These are phyloP conservation scores for Pseudochirops cupreus DNA, from an alignment of 2,797 vertebrate genomes.

Conservation along the genomic window DNA sequence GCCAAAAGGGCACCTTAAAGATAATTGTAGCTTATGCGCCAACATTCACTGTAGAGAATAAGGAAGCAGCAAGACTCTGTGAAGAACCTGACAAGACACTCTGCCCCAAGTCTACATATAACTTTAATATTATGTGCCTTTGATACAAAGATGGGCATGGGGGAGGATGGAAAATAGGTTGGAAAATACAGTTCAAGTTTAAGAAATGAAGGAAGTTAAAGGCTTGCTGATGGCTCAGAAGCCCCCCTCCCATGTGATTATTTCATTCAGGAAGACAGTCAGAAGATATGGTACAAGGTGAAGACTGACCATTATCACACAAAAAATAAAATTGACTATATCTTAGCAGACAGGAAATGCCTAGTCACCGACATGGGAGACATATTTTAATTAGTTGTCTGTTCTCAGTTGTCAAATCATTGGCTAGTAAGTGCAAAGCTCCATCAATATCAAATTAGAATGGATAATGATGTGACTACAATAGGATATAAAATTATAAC, in stretches of 20 bases:
- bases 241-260: background rate
- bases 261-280: background rate
- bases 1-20: background rate
- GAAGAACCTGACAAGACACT: background rate
- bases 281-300: background rate
- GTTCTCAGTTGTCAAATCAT: background rate
- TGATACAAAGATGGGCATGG: background rate
- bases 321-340: background rate
- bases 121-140: background rate
- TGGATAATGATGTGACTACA: background rate
- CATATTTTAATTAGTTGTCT: background rate
- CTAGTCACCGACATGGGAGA: background rate
- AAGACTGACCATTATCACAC: background rate
- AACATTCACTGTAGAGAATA: background rate
- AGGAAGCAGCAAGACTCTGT: background rate
- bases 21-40: background rate
- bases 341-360: background rate
- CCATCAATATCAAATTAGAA: background rate
- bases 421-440: background rate
- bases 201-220: background rate
- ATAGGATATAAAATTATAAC: background rate
- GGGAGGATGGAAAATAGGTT: background rate
- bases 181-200: background rate
- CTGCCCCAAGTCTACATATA: background rate
- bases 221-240: background rate